phyloP scores from a whole-genome alignment of 2,797 vertebrate genomes.

The Todus mexicanus region DNA sequence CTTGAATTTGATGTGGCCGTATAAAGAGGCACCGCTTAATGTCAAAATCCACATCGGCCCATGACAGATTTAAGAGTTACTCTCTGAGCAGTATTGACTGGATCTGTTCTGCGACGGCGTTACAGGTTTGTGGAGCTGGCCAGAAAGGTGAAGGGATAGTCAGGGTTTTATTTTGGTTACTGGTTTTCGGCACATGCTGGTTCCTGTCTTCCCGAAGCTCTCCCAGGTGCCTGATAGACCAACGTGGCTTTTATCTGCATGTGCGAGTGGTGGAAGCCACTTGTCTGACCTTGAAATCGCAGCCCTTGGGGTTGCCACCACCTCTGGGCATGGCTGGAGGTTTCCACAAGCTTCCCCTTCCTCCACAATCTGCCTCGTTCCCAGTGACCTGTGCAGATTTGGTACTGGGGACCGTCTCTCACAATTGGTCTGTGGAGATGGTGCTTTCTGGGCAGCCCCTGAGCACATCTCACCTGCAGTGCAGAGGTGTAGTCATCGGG shows the following conservation, averaged over 20 bases:
- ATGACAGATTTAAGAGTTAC: background rate
- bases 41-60: background rate
- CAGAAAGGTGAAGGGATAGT: background rate
- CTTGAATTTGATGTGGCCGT: background rate
- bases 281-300: background rate
- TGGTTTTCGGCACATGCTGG: background rate
- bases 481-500: background rate
- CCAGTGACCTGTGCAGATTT: background rate
- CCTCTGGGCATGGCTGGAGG: background rate
- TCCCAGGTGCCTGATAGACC: background rate
- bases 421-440: background rate
- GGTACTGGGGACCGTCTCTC: background rate
- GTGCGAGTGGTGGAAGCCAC: background rate
- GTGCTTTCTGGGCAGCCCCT: background rate
- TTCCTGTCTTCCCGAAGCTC: background rate
- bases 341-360: background rate
- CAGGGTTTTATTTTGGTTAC: background rate
- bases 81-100: background rate
- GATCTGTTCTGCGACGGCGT: background rate
- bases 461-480: background rate
- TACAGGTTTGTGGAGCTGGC: background rate
- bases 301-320: background rate
- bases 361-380: background rate
- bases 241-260: background rate
- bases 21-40: constrained; percentile 18